Evolutionary conservation across 1,140 invertebrate species (phyloP), one percentile per base, ranked within the genome.

Genomic region (Atta cephalotes): DNA sequence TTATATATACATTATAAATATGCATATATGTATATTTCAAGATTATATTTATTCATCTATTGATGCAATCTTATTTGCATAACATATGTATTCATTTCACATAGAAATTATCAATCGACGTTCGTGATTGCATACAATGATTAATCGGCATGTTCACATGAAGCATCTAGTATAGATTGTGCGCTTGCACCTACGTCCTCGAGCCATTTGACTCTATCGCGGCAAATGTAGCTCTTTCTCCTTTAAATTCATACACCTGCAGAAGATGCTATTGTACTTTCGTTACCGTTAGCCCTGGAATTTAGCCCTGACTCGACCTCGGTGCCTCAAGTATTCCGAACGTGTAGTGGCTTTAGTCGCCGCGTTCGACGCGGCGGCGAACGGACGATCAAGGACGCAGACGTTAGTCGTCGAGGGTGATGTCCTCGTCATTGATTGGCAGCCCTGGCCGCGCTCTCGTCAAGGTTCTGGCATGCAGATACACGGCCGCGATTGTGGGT

Each of bases 341-440:
- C 58, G 63, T 60, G 70, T 77, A 49, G 66, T 35, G 25, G 74
- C 68, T 80, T 79, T 89, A 84, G 51, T 60, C 39, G 82, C 79
- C 79, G 49, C 53, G 49, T 63, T 53, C 84, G 86, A 49, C 78
- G 71, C 60, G 81, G 77, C 80, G 81, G 66, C 88, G 81, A 87
- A 90, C 84, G 84, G 76, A 91, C 89, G 89, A 91, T 89, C 89
- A 91, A 88, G 89, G 90, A 89, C 89, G 85, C 53, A 91, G 84
- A 91, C 87, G 85, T 91, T 92, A 86, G 86, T 80, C 88, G 86
- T 35, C 81, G 92, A 94, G 94, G 94, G 90, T 94, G 94, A 94
- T 93, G 93, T 93, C 92, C 93, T 94, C 92, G 93, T 78, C 91
- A 94, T 94, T 94, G 94, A 93, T 94, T 93, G 93, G 92, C 92